Evolutionary conservation across 2,113 vertebrate genomes (phyloP).

Genomic region (Aptenodytes forsteri): DNA sequence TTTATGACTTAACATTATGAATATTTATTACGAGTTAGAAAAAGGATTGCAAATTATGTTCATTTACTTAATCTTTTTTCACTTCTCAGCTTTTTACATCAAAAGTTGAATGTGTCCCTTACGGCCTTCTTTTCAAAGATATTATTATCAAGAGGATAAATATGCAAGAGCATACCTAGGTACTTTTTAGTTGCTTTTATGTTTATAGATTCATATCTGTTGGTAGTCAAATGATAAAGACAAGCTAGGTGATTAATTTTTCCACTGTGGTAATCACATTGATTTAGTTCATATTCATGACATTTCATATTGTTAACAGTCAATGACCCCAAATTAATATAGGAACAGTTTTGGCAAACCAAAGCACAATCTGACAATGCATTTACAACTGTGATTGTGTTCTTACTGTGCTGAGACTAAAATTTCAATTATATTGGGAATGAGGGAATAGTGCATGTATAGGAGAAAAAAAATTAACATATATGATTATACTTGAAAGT

Average conservation of each 20-base stretch:
- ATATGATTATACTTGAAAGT: background rate
- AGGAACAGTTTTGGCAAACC: slow-evolving; percentile 22
- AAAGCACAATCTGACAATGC: slow-evolving; percentile 39
- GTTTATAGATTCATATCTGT: slow-evolving; percentile 56
- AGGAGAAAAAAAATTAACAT: background rate
- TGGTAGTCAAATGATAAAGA: slow-evolving; percentile 50
- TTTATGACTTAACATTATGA: background rate
- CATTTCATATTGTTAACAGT: slow-evolving; percentile 59
- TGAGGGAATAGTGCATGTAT: background rate
- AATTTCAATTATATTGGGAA: background rate
- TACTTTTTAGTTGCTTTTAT: slow-evolving; percentile 9
- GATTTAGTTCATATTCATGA: slow-evolving; percentile 61
- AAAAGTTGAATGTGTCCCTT: background rate
- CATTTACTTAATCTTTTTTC: background rate
- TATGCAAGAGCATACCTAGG: slow-evolving; percentile 34
- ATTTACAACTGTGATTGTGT: slow-evolving; percentile 22
- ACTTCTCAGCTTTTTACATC: background rate
- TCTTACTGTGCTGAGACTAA: background rate
- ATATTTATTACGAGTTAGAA: background rate
- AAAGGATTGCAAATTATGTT: background rate
- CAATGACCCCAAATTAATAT: slow-evolving; percentile 53
- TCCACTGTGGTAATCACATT: slow-evolving; percentile 56
- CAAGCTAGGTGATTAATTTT: slow-evolving; percentile 62
- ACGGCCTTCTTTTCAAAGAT: background rate
- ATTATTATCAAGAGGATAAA: slow-evolving; percentile 2